These are phyloP conservation scores for Ennomos fuscantarius DNA, from an alignment of 2,888 invertebrate genomes.

Conservation along the genomic window DNA sequence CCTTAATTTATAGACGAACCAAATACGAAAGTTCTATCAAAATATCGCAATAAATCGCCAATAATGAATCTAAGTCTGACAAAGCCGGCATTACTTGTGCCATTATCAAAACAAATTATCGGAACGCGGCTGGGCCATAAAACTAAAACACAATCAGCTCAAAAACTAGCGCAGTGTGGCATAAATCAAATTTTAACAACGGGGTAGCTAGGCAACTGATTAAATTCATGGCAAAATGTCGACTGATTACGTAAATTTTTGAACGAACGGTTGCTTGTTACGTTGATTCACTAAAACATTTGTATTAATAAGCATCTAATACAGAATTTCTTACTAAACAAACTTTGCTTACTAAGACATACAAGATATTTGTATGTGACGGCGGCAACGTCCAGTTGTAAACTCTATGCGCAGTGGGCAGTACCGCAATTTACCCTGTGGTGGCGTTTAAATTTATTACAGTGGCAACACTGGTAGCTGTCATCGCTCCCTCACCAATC, in stretches of 20 bases:
- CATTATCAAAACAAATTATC: conserved; percentile 56
- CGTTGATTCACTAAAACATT: no score
- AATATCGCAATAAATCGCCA: conserved; percentile 27
- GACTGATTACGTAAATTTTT: conserved; percentile 34
- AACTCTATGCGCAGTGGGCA: no score
- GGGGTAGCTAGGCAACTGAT: conserved; percentile 58
- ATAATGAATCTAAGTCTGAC: conserved; percentile 33
- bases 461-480: no score
- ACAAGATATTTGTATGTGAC: no score
- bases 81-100: conserved; percentile 38
- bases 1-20: conserved; percentile 25
- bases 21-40: conserved; percentile 28
- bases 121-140: conserved; percentile 57
- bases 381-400: no score
- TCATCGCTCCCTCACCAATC: no score
- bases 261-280: conserved; percentile 13
- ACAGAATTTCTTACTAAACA: no score
- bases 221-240: conserved; percentile 61
- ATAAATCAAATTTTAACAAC: conserved; percentile 74
- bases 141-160: conserved; percentile 70
- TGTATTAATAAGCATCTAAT: no score
- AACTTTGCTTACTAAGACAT: no score
- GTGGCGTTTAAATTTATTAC: no score
- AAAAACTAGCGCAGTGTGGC: conserved; percentile 67
- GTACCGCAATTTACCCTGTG: no score